Conservation (phyloP, 2,113 vertebrate species). For the Catagonus wagneri region DNA sequence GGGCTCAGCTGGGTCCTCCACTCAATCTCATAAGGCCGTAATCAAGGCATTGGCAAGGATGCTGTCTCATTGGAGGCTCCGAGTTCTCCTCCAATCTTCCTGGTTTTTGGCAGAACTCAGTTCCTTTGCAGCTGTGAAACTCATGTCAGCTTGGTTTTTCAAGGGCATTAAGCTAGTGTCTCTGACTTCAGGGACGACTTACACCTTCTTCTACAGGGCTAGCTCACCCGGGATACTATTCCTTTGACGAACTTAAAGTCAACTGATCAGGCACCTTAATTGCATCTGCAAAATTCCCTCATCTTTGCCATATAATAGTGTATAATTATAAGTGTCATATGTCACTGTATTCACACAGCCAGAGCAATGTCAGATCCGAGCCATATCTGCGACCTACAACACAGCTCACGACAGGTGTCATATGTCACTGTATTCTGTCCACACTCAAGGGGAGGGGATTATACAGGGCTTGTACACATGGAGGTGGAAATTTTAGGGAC, state of each 20-base stretch:
- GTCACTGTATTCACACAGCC: too few relatives aligned
- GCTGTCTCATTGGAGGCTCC: neutral
- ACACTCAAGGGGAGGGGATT: neutral
- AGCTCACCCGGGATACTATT: neutral
- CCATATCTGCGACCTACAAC: too few relatives aligned
- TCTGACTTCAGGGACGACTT: neutral
- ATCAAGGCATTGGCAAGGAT: neutral
- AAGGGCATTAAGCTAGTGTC: neutral
- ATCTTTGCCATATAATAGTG: neutral
- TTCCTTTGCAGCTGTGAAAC: neutral
- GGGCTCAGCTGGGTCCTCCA: neutral
- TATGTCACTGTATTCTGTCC: accelerated
- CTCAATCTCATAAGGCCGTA: neutral
- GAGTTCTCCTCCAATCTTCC: neutral
- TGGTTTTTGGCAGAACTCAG: neutral
- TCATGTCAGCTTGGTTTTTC: conserved; percentile 6
- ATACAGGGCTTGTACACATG: accelerated
- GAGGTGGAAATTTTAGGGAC: neutral
- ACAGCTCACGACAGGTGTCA: too few relatives aligned
- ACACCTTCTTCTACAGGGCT: neutral
- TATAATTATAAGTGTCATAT: neutral
- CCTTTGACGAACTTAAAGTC: neutral
- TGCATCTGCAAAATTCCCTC: neutral
- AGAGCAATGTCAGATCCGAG: too few relatives aligned
- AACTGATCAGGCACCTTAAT: neutral